Conservation (phyloP, 1,140 invertebrate species). For the Sycobia sp. region DNA sequence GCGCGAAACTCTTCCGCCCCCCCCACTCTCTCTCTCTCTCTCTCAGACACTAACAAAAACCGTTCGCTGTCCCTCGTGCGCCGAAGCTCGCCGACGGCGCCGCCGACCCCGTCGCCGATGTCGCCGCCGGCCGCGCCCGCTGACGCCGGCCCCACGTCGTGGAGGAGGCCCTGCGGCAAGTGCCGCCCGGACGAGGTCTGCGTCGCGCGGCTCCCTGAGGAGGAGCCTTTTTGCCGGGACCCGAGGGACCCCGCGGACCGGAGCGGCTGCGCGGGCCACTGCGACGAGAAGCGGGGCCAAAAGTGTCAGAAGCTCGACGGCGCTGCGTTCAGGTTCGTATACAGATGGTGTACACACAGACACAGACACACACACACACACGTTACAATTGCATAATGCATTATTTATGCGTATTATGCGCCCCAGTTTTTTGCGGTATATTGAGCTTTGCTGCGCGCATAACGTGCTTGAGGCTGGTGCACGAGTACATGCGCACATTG, state of each 20-base stretch:
- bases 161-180: conserved; percentile 53
- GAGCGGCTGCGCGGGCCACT: conserved; percentile 77
- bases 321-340: conserved; percentile 61
- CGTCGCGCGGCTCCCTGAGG: conserved; percentile 67
- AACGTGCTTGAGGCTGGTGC: too few relatives aligned
- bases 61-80: not conserved
- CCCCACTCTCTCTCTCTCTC: too few relatives aligned
- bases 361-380: too few relatives aligned
- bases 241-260: conserved; percentile 68
- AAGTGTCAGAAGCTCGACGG: conserved; percentile 72
- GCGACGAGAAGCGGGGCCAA: conserved; percentile 70
- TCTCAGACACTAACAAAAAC: not conserved
- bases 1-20: too few relatives aligned
- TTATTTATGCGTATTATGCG: too few relatives aligned
- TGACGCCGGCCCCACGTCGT: not conserved
- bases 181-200: conserved; percentile 67
- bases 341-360: too few relatives aligned
- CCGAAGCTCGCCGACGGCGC: not conserved
- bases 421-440: too few relatives aligned
- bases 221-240: conserved; percentile 67
- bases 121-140: too few relatives aligned
- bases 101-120: too few relatives aligned
- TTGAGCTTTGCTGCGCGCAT: too few relatives aligned
- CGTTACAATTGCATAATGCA: too few relatives aligned
- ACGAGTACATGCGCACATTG: too few relatives aligned